A percentile compares a stretch with the other conserved stretches of the same genome.
These are phyloP conservation scores for Octonoba sinensis DNA, from an alignment of 2,888 invertebrate genomes.

Conservation along the genomic window DNA sequence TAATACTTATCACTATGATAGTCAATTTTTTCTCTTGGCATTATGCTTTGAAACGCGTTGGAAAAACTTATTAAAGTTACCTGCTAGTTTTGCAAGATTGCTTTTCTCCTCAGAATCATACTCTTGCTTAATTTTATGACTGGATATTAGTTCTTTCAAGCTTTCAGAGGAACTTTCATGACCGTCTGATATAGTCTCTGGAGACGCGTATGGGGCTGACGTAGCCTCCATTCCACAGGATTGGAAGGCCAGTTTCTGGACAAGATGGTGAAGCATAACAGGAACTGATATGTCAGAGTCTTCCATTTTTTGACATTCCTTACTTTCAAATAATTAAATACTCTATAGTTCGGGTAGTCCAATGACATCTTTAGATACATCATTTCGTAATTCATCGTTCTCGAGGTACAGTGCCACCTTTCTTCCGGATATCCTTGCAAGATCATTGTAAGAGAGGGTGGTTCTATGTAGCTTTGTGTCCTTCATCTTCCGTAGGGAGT, in stretches of 20 bases:
- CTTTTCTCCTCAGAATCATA: constrained; percentile 28
- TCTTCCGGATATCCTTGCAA: too few species aligned
- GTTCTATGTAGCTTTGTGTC: too few species aligned
- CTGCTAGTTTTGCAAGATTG: constrained; percentile 10
- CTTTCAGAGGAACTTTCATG: constrained; percentile 17
- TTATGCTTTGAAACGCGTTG: constrained; percentile 34
- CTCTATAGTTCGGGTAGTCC: too few species aligned
- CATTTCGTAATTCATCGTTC: too few species aligned
- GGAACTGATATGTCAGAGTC: too few species aligned
- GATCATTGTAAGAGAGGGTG: too few species aligned
- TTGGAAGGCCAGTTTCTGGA: neutral
- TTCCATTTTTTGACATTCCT: too few species aligned
- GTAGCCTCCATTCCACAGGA: constrained; percentile 2
- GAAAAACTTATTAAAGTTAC: constrained; percentile 16
- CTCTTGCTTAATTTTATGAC: constrained; percentile 28
- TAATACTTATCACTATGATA: constrained; percentile 23
- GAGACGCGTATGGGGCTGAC: neutral
- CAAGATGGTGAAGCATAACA: too few species aligned
- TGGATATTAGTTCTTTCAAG: constrained; percentile 23
- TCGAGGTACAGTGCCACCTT: too few species aligned
- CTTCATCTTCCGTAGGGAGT: too few species aligned
- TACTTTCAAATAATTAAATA: too few species aligned
- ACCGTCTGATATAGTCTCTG: neutral
- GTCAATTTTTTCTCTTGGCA: constrained; percentile 47
- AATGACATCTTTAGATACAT: too few species aligned